Evolutionary conservation across 2,113 vertebrate species (phyloP), one percentile per base, ranked within the genome.

Genomic region (Fukomys damarensis): DNA sequence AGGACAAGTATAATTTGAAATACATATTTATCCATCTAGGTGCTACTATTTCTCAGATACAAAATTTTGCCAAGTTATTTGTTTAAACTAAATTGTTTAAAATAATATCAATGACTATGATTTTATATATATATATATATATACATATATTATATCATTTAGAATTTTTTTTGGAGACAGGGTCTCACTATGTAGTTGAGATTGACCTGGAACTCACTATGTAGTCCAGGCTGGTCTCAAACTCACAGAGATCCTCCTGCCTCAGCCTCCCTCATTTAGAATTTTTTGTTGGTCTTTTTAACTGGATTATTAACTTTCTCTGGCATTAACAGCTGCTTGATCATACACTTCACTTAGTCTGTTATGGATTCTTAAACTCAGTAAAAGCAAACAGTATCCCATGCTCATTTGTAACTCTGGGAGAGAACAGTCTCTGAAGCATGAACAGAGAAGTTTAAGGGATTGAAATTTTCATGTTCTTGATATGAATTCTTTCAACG

Each of bases 21-120:
- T 16, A 26, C 22, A 66, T 46, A 12, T 66, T 70, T 49, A 49
- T 28, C n/a, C 58, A 28, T 38, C 35, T 61, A 20, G 8, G 0
- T 54, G 46, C 65, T 58, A n/a, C 2, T 9, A 32, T 46, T 82
- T 79, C 52, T 93, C 54, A 89, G n/a, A 41, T 49, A 4, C 65
- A 88, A 11, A 79, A 10, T 68, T 89, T 89, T 89, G 24, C 30
- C 26, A 77, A 94, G 85, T 89, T 66, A 38, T 74, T 80, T 91
- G 26, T 93, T 58, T 80, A 35, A 77, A 56, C 82, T 59, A 85
- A 90, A 43, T 76, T 38, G 4, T 58, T 86, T 70, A 12, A 41
- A 58, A 70, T 17, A 43, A 38, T n/a, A n/a, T 56, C 9, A n/a
- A 26, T 13, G 24, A n/a, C 35, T 38, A 12, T 56, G 3, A 72